These are phyloP conservation scores for Rhodinocichla rosea DNA, from an alignment of 2,113 vertebrate genomes.

Conservation along the genomic window DNA sequence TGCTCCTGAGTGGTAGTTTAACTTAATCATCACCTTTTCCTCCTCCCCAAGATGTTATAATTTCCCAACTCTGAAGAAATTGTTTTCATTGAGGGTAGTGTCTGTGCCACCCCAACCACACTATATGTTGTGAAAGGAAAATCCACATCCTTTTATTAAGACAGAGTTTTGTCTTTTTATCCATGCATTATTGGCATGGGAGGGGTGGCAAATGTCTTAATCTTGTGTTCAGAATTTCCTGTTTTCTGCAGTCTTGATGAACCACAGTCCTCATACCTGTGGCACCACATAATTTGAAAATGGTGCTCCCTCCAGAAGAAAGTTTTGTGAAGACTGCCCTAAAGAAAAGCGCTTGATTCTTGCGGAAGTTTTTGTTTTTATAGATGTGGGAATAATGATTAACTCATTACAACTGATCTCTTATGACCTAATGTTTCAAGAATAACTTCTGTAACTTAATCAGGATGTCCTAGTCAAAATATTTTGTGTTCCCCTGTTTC, in stretches of 20 bases:
- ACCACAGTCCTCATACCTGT: constrained; percentile 54
- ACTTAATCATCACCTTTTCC: constrained; percentile 45
- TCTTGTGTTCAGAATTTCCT: constrained; percentile 64
- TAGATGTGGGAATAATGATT: constrained; percentile 43
- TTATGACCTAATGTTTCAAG: constrained; percentile 8
- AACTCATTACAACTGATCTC: constrained; percentile 22
- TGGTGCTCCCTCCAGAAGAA: constrained; percentile 20
- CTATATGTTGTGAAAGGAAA: constrained; percentile 68
- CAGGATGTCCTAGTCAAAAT: neutral
- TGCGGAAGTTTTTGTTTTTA: constrained; percentile 51
- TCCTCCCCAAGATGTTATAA: constrained; percentile 15
- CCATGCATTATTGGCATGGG: constrained; percentile 52
- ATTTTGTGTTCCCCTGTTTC: neutral
- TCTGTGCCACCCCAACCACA: constrained; percentile 52
- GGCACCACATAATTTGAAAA: constrained; percentile 32
- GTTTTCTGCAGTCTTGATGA: constrained; percentile 46
- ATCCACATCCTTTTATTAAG: constrained; percentile 70
- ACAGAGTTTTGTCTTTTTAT: constrained; percentile 60
- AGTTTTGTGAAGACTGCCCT: neutral
- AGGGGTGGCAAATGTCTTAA: constrained; percentile 58
- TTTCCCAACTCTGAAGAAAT: constrained; percentile 59
- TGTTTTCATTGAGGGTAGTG: constrained; percentile 65
- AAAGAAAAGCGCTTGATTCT: neutral
- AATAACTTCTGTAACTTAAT: constrained; percentile 12
- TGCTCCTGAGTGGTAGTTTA: constrained; percentile 22